phyloP scores from a whole-genome alignment of 2,888 invertebrate genomes.

The Drosophila formosana region DNA sequence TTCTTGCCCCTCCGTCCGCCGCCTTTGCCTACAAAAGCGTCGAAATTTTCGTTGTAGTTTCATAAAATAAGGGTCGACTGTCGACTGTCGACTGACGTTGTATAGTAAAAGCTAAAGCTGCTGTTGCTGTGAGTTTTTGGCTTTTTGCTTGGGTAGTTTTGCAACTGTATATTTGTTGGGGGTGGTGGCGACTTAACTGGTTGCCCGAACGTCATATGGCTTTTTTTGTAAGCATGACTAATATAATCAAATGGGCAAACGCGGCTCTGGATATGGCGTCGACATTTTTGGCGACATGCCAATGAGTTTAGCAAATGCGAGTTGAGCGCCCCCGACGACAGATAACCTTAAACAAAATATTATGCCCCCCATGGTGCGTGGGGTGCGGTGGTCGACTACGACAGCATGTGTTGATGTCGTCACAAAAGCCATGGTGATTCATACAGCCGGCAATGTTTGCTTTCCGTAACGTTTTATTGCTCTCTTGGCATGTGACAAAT shows the following conservation, averaged over 20 bases:
- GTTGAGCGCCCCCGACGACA: conserved; percentile 51
- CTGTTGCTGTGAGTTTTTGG: conserved; percentile 22
- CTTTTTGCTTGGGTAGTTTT: conserved; percentile 24
- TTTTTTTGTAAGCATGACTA: conserved; percentile 81
- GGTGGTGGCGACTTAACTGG: conserved; percentile 25
- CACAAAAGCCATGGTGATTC: conserved; percentile 63
- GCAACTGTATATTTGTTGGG: not conserved
- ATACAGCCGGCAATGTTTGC: conserved; percentile 51
- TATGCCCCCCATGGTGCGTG: conserved; percentile 13
- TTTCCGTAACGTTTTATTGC: conserved; percentile 39
- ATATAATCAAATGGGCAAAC: conserved; percentile 73
- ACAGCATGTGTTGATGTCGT: conserved; percentile 66
- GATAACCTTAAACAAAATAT: conserved; percentile 61
- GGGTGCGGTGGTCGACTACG: conserved; percentile 6
- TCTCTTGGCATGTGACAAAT: conserved; percentile 56
- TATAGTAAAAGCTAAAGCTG: conserved; percentile 55
- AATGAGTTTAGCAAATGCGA: conserved; percentile 61
- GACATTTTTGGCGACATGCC: conserved; percentile 77
- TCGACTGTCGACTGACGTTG: conserved; percentile 54
- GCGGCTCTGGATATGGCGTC: conserved; percentile 65
- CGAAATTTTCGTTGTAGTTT: conserved; percentile 27
- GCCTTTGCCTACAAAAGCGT: conserved; percentile 12
- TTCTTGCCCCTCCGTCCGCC: conserved; percentile 3
- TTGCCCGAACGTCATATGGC: conserved; percentile 70
- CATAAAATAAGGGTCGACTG: conserved; percentile 47